A percentile compares a stretch with the other conserved stretches of the same genome.
phyloP scores from a whole-genome alignment of 2,888 invertebrate genomes.

The Himalopsyche japonica region DNA sequence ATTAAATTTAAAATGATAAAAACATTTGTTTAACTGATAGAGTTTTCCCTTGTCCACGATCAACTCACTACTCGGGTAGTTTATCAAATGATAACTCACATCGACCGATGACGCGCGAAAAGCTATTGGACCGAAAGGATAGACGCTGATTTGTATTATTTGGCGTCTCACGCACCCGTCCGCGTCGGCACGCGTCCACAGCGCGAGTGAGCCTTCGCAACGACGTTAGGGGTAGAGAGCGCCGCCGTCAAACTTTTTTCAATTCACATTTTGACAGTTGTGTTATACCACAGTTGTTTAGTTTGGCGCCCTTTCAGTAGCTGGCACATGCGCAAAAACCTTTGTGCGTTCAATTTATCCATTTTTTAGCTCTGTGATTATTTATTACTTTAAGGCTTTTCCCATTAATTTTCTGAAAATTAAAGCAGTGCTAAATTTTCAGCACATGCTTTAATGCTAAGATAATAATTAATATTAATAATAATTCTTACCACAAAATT shows the following conservation, averaged over 20 bases:
- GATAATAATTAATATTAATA: too few relatives aligned
- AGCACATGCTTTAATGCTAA: too few relatives aligned
- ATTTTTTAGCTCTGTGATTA: background rate
- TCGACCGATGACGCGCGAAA: slow-evolving; percentile 28
- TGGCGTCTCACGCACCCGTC: slow-evolving; percentile 22
- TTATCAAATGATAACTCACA: background rate
- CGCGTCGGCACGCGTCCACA: slow-evolving; percentile 28
- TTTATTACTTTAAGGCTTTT: background rate
- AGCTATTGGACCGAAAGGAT: slow-evolving; percentile 20
- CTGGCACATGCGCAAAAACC: background rate
- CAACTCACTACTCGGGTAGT: background rate
- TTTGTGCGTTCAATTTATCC: background rate
- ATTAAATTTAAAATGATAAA: background rate
- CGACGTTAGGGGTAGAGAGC: background rate
- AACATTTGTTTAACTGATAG: background rate
- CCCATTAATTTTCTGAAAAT: background rate
- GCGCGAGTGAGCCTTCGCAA: slow-evolving; percentile 24
- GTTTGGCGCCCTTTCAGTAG: background rate
- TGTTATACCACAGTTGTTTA: background rate
- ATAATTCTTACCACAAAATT: too few relatives aligned
- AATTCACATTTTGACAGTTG: slow-evolving; percentile 2
- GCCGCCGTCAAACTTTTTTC: background rate
- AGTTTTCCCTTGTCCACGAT: background rate
- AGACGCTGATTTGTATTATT: background rate
- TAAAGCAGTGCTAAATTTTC: too few relatives aligned